A percentile compares a stretch with the other conserved stretches of the same genome.
Evolutionary conservation across 2,888 invertebrate species (phyloP).

Genomic region (Marasmarcha lunaedactyla): DNA sequence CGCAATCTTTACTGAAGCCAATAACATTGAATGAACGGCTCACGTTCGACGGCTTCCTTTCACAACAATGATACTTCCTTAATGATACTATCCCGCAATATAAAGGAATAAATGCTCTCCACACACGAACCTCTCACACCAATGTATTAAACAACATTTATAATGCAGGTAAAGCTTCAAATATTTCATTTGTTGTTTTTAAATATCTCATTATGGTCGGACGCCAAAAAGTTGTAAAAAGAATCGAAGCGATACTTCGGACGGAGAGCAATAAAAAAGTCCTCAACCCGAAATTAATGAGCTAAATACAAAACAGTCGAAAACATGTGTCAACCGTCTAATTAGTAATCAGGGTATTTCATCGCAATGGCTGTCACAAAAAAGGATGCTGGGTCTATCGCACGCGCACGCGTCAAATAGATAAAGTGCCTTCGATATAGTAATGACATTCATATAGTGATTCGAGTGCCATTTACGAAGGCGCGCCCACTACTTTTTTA

Average conservation of each 20-base stretch:
- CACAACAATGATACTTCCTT: slow-evolving; percentile 41
- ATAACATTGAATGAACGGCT: slow-evolving; percentile 37
- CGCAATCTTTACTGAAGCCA: slow-evolving; percentile 35
- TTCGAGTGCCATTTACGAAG: background rate
- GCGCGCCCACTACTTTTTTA: too few species aligned
- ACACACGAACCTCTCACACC: too few species aligned
- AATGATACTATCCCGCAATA: slow-evolving; percentile 20
- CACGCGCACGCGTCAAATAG: slow-evolving; percentile 37
- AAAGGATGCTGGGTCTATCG: slow-evolving; percentile 41
- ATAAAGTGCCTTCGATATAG: background rate
- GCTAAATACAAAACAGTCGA: slow-evolving; percentile 38
- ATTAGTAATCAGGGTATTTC: slow-evolving; percentile 59
- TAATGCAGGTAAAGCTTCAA: background rate
- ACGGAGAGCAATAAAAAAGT: slow-evolving; percentile 31
- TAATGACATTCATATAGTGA: too few species aligned
- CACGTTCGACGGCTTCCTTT: slow-evolving; percentile 27
- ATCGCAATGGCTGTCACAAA: slow-evolving; percentile 46
- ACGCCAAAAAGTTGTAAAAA: background rate
- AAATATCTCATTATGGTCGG: background rate
- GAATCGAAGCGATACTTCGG: background rate
- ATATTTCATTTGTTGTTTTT: background rate
- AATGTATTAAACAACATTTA: background rate
- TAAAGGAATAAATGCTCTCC: slow-evolving; percentile 8
- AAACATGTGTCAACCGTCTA: slow-evolving; percentile 64
- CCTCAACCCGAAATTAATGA: slow-evolving; percentile 36